phyloP scores from a whole-genome alignment of 2,888 invertebrate species.

The Lasius platythorax region DNA sequence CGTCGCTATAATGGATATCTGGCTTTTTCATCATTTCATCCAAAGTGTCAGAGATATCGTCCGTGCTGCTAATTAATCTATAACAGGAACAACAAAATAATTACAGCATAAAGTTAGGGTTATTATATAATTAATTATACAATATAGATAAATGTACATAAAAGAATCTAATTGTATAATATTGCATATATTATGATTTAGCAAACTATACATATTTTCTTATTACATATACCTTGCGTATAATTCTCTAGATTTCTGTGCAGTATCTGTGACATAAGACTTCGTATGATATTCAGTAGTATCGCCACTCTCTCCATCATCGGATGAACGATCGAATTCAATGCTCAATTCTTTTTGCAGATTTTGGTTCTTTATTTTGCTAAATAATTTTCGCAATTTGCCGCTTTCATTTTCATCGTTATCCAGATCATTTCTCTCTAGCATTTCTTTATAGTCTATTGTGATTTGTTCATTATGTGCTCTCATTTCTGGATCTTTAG shows the following conservation, averaged over 20 bases:
- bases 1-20: conserved; percentile 14
- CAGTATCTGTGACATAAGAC: conserved; percentile 4
- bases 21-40: conserved; percentile 29
- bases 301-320: conserved; percentile 69
- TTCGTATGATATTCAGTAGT: conserved; percentile 45
- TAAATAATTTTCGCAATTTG: conserved; percentile 59
- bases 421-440: conserved; percentile 17
- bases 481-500: conserved; percentile 32
- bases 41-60: conserved; percentile 54
- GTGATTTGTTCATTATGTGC: conserved; percentile 8
- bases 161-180: conserved; percentile 9
- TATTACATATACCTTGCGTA: conserved; percentile 76
- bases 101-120: not conserved
- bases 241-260: conserved; percentile 77
- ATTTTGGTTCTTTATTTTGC: conserved; percentile 57
- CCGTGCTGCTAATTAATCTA: conserved; percentile 70
- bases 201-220: not conserved
- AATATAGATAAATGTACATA: not conserved
- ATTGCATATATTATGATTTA: not conserved
- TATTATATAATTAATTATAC: not conserved
- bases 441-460: conserved; percentile 26
- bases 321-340: conserved; percentile 72
- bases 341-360: conserved; percentile 68
- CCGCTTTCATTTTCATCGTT: conserved; percentile 47
- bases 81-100: not conserved